Conservation (phyloP, 2,797 vertebrate genomes). For the Pseudocheirus occidentalis region DNA sequence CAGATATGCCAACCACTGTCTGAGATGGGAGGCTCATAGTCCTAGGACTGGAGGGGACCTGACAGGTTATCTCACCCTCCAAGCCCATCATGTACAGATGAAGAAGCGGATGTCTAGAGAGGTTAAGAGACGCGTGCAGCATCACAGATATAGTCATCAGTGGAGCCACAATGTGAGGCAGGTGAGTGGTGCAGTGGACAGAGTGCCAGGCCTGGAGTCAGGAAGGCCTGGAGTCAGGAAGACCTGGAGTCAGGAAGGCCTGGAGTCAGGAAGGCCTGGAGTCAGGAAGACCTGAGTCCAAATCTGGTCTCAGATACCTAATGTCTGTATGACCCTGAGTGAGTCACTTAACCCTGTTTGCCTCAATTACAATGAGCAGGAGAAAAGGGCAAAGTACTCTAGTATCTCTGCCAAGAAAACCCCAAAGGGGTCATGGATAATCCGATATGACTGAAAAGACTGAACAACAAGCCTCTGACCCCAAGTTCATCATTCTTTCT, state of each 20-base stretch:
- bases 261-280: too few relatives aligned
- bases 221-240: neutral
- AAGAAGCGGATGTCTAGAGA: neutral
- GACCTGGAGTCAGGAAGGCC: neutral
- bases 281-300: neutral
- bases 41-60: neutral
- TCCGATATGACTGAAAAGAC: neutral
- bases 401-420: neutral
- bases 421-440: neutral
- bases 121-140: neutral
- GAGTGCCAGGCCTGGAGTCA: neutral
- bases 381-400: neutral
- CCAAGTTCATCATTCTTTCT: neutral
- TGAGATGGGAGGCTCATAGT: neutral
- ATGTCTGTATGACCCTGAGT: neutral
- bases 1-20: neutral
- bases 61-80: neutral
- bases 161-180: neutral
- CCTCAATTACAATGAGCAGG: neutral
- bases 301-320: neutral
- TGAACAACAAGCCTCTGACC: neutral
- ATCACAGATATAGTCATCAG: neutral
- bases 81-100: neutral
- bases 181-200: neutral
- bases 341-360: neutral